Evolutionary conservation across 2,113 vertebrate species (phyloP), one percentile per base, ranked within the genome.

Genomic region (Irena cyanogastra): DNA sequence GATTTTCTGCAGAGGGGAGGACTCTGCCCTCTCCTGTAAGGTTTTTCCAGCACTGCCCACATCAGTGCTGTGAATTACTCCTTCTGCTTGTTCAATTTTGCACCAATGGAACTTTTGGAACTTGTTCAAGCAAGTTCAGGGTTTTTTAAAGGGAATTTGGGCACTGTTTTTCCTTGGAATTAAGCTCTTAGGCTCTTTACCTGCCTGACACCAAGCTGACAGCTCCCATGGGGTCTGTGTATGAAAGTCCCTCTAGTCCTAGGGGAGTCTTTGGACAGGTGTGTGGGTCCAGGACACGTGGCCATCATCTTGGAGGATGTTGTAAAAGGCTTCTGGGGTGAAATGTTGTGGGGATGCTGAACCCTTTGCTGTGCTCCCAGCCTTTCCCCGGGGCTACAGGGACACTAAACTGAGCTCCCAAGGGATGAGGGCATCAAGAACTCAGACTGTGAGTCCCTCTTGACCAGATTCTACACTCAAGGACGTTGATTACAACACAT

Each of bases 381-480:
- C 1, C 47, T 83, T 86, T 68, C 53, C 4, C 0, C 14, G 31
- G 16, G 23, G 16, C 42, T 39, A 3, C 59, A 47, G 35, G 7
- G 23, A 63, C 24, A 30, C 23, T 69, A 64, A 35, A 27, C 30
- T 77, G 60, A 41, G 11, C 5, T 69, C 54, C 41, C 1, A 16
- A 50, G 33, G 7, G 13, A 7, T 15, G 27, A 81, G 3, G 39
- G 18, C 50, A 39, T 33, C 11, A 14, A 53, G n/a, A 39, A 54
- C 16, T 68, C 42, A 17, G 35, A 26, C 11, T n/a, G 2, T 13
- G 63, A 79, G 20, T 86, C 39, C 37, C 56, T 64, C 30, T 78
- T 63, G 30, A 50, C 13, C 1, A 1, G 42, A 59, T 50, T 50
- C 69, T 56, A 0, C 0, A 0, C 31, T 53, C n/a, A 37, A 23